Conservation (phyloP, 2,113 vertebrate genomes). For the Cinclus mexicanus region DNA sequence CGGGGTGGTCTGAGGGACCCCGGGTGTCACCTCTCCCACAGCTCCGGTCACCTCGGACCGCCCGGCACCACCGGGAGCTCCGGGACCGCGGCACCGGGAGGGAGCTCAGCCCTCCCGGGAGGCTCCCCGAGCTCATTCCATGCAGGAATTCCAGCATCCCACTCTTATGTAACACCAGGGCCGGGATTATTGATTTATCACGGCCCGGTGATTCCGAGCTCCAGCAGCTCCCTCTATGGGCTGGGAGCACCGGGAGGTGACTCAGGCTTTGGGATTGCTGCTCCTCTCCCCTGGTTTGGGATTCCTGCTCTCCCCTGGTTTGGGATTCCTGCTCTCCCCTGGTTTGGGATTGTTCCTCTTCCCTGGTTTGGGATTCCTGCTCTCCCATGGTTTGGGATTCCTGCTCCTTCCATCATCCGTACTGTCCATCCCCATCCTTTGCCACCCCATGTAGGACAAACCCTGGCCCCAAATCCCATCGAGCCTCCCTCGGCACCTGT, state of each 20-base stretch:
- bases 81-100: neutral
- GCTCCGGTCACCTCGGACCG: neutral
- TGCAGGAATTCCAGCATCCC: neutral
- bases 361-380: neutral
- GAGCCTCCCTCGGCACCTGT: neutral
- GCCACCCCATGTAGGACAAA: accelerated
- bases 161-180: neutral
- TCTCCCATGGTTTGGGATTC: neutral
- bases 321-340: too few species aligned
- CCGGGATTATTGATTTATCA: neutral
- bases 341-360: neutral
- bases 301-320: accelerated
- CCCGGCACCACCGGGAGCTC: neutral
- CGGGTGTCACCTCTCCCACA: neutral
- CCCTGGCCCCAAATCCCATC: neutral
- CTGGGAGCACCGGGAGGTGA: neutral
- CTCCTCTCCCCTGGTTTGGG: accelerated
- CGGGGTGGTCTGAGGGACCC: accelerated
- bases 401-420: neutral
- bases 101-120: neutral
- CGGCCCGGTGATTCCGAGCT: neutral
- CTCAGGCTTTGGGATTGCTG: neutral
- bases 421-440: neutral
- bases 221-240: slow-evolving; percentile 59
- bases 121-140: neutral